Percentiles rank a stretch among this genome's conserved stretches.
Conservation (phyloP, 2,113 vertebrate species). For the Bubo blakistoni region DNA sequence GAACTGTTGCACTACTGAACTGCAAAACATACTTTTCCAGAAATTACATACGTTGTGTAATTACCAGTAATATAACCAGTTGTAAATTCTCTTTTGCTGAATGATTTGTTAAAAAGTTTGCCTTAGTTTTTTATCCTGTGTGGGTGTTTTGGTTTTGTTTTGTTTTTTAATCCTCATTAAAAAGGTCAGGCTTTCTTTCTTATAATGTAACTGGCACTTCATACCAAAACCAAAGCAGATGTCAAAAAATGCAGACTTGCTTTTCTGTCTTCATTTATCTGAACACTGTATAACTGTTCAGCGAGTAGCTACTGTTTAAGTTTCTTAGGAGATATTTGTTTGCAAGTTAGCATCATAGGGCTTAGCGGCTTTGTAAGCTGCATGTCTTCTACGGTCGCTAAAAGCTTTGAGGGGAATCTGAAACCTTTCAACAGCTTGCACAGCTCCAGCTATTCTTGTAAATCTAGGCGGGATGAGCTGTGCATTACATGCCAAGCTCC, state of each 20-base stretch:
- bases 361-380: neutral
- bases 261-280: neutral
- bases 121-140: neutral
- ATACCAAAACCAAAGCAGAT: neutral
- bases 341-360: neutral
- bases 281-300: neutral
- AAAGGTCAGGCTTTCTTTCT: neutral
- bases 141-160: neutral
- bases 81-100: neutral
- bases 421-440: neutral
- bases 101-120: neutral
- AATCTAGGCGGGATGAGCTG: neutral
- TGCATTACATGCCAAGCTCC: fast-evolving
- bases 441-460: neutral
- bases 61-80: neutral
- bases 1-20: neutral
- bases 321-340: neutral
- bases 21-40: neutral
- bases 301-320: neutral
- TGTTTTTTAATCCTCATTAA: neutral
- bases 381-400: fast-evolving
- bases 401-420: neutral
- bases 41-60: fast-evolving
- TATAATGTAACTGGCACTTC: neutral
- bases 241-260: neutral